Percentiles rank a stretch among this genome's conserved stretches.
Conservation (phyloP, 1,140 invertebrate species). For the Cydia splendana region DNA sequence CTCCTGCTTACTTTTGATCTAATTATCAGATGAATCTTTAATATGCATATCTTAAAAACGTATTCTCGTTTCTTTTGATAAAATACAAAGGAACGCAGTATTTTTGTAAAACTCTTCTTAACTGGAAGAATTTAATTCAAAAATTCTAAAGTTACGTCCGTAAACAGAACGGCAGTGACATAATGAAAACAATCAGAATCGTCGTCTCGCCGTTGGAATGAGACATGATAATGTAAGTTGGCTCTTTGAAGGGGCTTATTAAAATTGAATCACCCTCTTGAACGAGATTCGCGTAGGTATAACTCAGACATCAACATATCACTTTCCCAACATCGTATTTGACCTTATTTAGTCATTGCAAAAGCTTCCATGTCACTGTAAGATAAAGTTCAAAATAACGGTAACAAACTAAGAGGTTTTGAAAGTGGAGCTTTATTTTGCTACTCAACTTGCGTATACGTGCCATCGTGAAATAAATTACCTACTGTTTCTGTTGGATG, state of each 20-base stretch:
- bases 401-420: not conserved
- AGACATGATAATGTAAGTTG: slow-evolving; percentile 53
- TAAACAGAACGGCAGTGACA: slow-evolving; percentile 24
- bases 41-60: not conserved
- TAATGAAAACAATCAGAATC: slow-evolving; percentile 48
- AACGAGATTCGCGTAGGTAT: slow-evolving; percentile 42
- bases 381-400: not conserved
- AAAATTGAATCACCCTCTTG: slow-evolving; percentile 53
- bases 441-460: slow-evolving; percentile 29
- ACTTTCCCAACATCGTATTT: not conserved
- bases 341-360: not conserved
- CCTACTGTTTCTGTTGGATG: not conserved
- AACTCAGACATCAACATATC: slow-evolving; percentile 35
- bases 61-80: not conserved
- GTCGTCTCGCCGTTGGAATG: slow-evolving; percentile 39
- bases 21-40: not conserved
- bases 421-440: not conserved
- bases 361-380: not conserved
- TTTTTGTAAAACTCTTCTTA: not conserved
- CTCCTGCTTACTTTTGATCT: not conserved
- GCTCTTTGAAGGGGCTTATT: slow-evolving; percentile 50
- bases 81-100: not conserved
- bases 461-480: slow-evolving; percentile 11
- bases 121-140: slow-evolving; percentile 17
- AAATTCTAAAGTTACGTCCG: slow-evolving; percentile 3